A percentile compares a stretch with the other conserved stretches of the same genome.
Evolutionary conservation across 2,797 vertebrate genomes (phyloP).

Genomic region (Sciurus vulgaris): DNA sequence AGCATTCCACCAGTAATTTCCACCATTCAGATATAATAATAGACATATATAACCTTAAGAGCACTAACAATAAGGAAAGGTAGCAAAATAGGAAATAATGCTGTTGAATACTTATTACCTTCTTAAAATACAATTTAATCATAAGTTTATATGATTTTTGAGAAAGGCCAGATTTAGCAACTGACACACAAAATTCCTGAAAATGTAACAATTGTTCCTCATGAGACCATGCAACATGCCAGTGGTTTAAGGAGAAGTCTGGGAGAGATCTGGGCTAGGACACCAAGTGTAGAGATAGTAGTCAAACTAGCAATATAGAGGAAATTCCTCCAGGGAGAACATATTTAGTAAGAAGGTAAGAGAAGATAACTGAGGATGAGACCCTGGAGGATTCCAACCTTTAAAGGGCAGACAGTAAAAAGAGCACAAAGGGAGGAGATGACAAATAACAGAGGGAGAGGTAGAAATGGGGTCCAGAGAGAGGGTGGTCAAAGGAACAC

Average conservation of each 20-base stretch:
- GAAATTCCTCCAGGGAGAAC: not conserved
- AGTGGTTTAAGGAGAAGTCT: not conserved
- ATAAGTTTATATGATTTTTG: not conserved
- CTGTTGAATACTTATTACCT: conserved; percentile 28
- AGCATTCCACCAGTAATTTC: not conserved
- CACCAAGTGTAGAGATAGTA: not conserved
- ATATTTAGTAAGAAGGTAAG: not conserved
- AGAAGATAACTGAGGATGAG: not conserved
- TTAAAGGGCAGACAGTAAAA: conserved; percentile 28
- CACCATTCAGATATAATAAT: not conserved
- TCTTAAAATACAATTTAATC: not conserved
- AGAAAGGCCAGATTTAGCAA: conserved; percentile 14
- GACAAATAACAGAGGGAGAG: not conserved
- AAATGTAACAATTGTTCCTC: not conserved
- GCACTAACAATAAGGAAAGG: not conserved
- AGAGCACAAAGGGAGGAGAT: not conserved
- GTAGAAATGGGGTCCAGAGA: not conserved
- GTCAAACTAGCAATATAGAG: not conserved
- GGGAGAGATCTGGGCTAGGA: not conserved
- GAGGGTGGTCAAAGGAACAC: not conserved
- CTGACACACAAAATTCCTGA: not conserved
- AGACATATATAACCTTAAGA: not conserved
- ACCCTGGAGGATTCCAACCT: not conserved
- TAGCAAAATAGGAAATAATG: conserved; percentile 37
- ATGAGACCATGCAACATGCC: not conserved